Base-by-base conservation (phyloP, 2,797 vertebrate species). In the Myotis planiceps region DNA sequence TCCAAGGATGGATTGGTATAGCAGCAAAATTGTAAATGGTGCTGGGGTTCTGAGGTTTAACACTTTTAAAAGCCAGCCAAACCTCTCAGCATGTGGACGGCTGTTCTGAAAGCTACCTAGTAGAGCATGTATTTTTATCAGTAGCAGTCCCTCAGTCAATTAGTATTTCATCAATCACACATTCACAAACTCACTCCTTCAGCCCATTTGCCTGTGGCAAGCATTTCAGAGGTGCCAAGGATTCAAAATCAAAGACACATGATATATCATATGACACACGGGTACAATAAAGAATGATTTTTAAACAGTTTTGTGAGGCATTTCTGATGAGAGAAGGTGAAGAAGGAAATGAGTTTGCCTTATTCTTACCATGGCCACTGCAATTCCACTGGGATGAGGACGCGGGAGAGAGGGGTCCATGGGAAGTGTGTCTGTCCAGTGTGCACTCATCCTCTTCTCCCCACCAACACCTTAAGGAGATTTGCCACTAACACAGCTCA, bases 291-390 rank as follows among this genome's bases (percentile, higher is more conserved):
- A 66, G 72, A 49, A 42, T 3, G 32, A 39, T 69, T 88, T 91
- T 68, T 27, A 84, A 95, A 78, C 29, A 69, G 18, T 39, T 18
- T 49, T 37, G 9, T 21, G 19, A 18, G 10, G 8, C 63, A 49
- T 85, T 95, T 76, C 68, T 63, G 65, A 66, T 32, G 53, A 92
- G 49, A 87, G 21, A 47, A 34, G 15, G 3, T 58, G 32, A 80
- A 39, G 51, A 79, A 60, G 47, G 3, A 58, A 37, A 82, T 15
- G 42, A 63, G 9, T 2, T 74, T 51, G 9, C 9, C 29, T 60
- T 25, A 14, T 9, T 27, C 27, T 34, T 12, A 2, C 23, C 3
- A 18, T 6, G 47, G 15, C 9, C 34, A 49, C 5, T 88, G 25
- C 6, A 34, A 2, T 18, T n/a, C 55, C 47, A 7, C 1, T 39